Evolutionary conservation across 2,888 invertebrate species (phyloP).

Genomic region (Chrysotoxum bicinctum): DNA sequence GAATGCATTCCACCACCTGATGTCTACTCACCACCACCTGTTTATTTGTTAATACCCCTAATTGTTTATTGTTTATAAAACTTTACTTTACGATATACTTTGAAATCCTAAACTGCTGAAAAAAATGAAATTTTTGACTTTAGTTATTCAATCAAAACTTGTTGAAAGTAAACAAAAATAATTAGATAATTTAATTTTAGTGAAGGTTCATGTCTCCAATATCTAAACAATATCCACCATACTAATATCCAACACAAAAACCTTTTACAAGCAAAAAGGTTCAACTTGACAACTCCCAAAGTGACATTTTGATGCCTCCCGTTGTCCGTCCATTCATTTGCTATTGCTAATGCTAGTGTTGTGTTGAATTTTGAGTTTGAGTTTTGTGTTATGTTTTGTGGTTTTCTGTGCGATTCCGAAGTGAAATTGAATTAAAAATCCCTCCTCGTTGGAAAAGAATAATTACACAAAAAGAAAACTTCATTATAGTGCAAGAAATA

Average conservation of each 20-base stretch:
- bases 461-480: not conserved
- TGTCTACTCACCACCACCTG: slow-evolving; percentile 27
- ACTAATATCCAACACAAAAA: slow-evolving; percentile 10
- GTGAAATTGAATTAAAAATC: slow-evolving; percentile 29
- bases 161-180: not conserved
- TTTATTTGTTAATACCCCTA: slow-evolving; percentile 30
- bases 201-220: slow-evolving; percentile 36
- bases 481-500: not conserved
- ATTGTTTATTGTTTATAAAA: not conserved
- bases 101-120: not conserved
- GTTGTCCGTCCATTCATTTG: slow-evolving; percentile 28
- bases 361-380: slow-evolving; percentile 26
- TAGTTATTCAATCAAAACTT: not conserved
- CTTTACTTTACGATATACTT: not conserved
- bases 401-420: slow-evolving; percentile 13
- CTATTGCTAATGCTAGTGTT: slow-evolving; percentile 24
- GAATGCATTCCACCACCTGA: no score
- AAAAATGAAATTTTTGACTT: not conserved
- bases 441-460: slow-evolving; percentile 2
- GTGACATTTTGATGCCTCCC: slow-evolving; percentile 39
- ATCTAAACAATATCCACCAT: slow-evolving; percentile 12
- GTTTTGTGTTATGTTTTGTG: slow-evolving; percentile 53
- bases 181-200: not conserved
- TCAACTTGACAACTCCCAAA: slow-evolving; percentile 47
- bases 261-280: slow-evolving; percentile 17